Conservation (phyloP, 2,888 invertebrate genomes). For the Stenolophus ochropezus region DNA sequence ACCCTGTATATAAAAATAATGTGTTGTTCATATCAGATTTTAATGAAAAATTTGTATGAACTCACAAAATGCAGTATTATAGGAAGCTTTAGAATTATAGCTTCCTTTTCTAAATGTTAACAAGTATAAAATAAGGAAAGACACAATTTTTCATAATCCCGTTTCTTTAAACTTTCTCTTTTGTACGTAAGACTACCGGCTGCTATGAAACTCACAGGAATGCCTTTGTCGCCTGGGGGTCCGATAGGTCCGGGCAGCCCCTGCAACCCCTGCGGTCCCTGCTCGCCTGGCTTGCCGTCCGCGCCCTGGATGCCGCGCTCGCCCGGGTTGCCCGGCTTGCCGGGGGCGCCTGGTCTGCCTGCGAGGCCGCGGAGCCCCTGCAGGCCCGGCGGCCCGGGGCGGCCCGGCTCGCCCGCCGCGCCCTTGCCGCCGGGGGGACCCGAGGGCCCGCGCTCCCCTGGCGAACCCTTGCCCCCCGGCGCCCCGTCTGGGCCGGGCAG, state of each 20-base stretch:
- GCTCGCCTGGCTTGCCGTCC: conserved; percentile 90
- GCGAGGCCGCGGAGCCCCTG: conserved; percentile 78
- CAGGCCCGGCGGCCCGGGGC: conserved; percentile 76
- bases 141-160: no score
- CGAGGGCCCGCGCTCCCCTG: conserved; percentile 83
- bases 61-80: no score
- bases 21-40: no score
- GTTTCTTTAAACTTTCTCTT: no score
- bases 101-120: no score
- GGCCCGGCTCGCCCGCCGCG: conserved; percentile 76
- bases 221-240: conserved; percentile 34
- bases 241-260: conserved; percentile 84
- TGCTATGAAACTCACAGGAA: conserved; percentile 46
- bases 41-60: no score
- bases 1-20: no score
- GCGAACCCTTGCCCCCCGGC: conserved; percentile 83
- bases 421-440: conserved; percentile 81
- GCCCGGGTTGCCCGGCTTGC: conserved; percentile 82
- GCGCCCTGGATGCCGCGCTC: conserved; percentile 86
- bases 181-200: no score
- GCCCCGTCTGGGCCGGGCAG: conserved; percentile 87
- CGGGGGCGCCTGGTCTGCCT: conserved; percentile 83
- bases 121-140: no score
- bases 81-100: no score
- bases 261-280: conserved; percentile 86